Conservation (phyloP, 2,888 invertebrate species). For the Nasonovia ribisnigri region DNA sequence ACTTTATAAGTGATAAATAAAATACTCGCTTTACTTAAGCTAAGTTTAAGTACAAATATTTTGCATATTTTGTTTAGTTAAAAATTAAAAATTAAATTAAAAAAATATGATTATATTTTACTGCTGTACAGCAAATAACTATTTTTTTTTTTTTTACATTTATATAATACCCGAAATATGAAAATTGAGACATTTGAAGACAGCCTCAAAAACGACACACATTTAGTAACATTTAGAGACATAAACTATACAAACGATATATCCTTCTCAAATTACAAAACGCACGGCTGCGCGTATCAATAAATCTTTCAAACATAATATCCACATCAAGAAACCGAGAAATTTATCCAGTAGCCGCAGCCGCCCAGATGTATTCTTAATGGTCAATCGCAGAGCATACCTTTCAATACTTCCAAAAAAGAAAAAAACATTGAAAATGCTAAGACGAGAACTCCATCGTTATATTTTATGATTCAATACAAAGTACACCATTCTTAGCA, state of each 20-base stretch:
- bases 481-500: constrained; percentile 5
- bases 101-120: background rate
- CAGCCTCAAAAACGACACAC: background rate
- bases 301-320: constrained; percentile 49
- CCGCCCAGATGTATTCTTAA: constrained; percentile 42
- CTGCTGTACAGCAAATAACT: background rate
- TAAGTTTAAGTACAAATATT: background rate
- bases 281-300: constrained; percentile 36
- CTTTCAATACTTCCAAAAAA: constrained; percentile 41
- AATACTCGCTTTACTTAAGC: background rate
- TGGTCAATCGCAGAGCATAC: constrained; percentile 25
- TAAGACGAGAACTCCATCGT: background rate
- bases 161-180: background rate
- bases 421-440: constrained; percentile 11
- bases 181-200: constrained; percentile 27
- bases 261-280: constrained; percentile 53
- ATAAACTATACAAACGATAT: constrained; percentile 30
- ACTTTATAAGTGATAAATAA: background rate
- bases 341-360: constrained; percentile 2
- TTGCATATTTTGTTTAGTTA: background rate
- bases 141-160: background rate
- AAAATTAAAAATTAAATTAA: background rate
- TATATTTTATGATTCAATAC: constrained; percentile 45
- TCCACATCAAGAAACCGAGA: constrained; percentile 9
- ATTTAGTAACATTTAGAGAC: constrained; percentile 35